A percentile compares a stretch with the other conserved stretches of the same genome.
These are phyloP conservation scores for Pandemis cinnamomeana DNA, from an alignment of 2,888 invertebrate genomes.

Conservation along the genomic window DNA sequence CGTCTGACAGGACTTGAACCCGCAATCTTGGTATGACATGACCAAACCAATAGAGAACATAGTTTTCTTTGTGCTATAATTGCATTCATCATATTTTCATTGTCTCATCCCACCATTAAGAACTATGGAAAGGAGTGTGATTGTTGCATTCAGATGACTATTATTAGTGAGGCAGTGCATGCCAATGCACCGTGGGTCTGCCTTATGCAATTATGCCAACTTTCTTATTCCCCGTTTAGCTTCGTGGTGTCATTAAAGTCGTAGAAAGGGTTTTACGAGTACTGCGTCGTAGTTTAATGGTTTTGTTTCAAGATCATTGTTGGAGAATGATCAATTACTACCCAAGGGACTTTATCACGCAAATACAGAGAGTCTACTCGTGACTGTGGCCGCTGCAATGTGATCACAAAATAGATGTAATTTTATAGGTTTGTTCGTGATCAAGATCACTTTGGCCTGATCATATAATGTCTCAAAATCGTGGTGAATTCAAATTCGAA, in stretches of 20 bases:
- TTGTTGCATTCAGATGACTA: constrained; percentile 14
- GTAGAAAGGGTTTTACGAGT: constrained; percentile 8
- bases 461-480: too few species aligned
- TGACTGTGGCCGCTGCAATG: too few species aligned
- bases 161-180: constrained; percentile 26
- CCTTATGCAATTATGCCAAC: constrained; percentile 20
- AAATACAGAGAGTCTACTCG: too few species aligned
- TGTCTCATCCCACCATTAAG: background rate
- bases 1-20: background rate
- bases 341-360: too few species aligned
- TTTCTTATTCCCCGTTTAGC: constrained; percentile 24
- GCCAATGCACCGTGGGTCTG: constrained; percentile 30
- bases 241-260: constrained; percentile 22
- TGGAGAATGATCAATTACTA: background rate
- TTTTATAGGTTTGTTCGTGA: too few species aligned
- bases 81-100: background rate
- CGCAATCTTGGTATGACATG: background rate
- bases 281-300: background rate
- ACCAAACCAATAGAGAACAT: background rate
- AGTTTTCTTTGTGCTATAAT: background rate
- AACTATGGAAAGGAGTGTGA: background rate
- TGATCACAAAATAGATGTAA: too few species aligned
- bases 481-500: too few species aligned
- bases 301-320: background rate
- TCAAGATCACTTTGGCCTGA: too few species aligned